These are phyloP conservation scores for Scomber japonicus DNA, from an alignment of 2,113 vertebrate genomes.

Conservation along the genomic window DNA sequence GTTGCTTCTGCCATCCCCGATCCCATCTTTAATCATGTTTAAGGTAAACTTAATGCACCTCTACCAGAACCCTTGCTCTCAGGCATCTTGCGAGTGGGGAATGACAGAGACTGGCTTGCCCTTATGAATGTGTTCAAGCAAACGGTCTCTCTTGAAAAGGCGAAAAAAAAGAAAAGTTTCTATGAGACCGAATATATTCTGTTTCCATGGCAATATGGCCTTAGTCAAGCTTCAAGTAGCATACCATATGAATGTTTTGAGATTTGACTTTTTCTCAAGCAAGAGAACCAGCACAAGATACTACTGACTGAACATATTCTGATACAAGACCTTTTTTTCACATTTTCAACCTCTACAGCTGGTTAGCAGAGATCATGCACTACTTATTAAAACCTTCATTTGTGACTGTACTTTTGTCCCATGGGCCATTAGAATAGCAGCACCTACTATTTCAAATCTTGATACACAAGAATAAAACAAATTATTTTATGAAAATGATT, in stretches of 20 bases:
- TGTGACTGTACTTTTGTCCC: not conserved
- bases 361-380: not conserved
- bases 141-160: slow-evolving; percentile 40
- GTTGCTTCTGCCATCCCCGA: slow-evolving; percentile 40
- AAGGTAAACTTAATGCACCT: slow-evolving; percentile 60
- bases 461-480: not conserved
- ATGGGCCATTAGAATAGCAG: not conserved
- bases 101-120: slow-evolving; percentile 48
- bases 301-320: slow-evolving; percentile 12
- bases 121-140: slow-evolving; percentile 55
- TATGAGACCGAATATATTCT: slow-evolving; percentile 58
- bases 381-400: not conserved
- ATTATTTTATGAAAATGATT: not conserved
- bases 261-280: slow-evolving; percentile 56
- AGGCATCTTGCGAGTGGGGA: slow-evolving; percentile 34
- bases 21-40: slow-evolving; percentile 74
- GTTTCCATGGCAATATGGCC: slow-evolving; percentile 78
- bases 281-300: slow-evolving; percentile 19
- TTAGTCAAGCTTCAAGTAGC: slow-evolving; percentile 76
- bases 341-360: slow-evolving; percentile 1
- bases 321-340: not conserved
- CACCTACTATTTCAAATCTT: not conserved
- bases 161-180: slow-evolving; percentile 13
- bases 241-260: slow-evolving; percentile 68
- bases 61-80: slow-evolving; percentile 41